Base-by-base conservation (phyloP, 2,113 vertebrate genomes). In the Rattus rattus region DNA sequence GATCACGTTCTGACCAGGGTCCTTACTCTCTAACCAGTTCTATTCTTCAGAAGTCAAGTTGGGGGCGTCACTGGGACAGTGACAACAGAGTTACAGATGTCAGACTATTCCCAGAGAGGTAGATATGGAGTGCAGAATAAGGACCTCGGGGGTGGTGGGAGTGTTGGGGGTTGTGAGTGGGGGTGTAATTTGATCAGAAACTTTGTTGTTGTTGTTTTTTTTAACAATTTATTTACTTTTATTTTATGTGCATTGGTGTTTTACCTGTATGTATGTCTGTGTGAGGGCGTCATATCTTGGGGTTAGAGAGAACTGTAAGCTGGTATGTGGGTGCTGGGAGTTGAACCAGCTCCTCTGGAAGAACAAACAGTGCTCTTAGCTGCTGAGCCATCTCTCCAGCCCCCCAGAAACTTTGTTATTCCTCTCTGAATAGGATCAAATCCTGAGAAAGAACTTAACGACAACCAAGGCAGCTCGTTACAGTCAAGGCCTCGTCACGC, bases 161-260 rank as follows among this genome's bases (percentile, higher is more conserved):
- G 54, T 56, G 12, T 2, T 56, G 54, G 54, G 16, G 69, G 17
- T 72, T 16, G 36, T n/a, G 36, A n/a, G 72, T 69, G 54, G 65
- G 73, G 54, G 39, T 20, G 1, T 59, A 88, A 81, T 95, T 93
- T 94, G 86, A 28, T 47, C 59, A n/a, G 75, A 92, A 88, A 75
- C 12, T 92, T 93, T 79, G 59, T 49, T 93, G 30, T 76, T 56
- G n/a, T n/a, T n/a, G n/a, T n/a, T n/a, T 43, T 43, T 43, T 43
- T 43, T 2, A 43, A 43, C 43, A 43, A 43, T 43, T 43, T 43
- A 43, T 43, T 43, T 43, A 43, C 43, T 43, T 43, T 43, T 43
- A 43, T 43, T 43, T 43, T 43, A 43, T 43, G 43, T 3, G 43
- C 43, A 3, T 43, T 43, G 43, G 43, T 43, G 43, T 43, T 43